A percentile compares a stretch with the other conserved stretches of the same genome.
Conservation (phyloP, 2,113 vertebrate species). For the Isurus oxyrinchus region DNA sequence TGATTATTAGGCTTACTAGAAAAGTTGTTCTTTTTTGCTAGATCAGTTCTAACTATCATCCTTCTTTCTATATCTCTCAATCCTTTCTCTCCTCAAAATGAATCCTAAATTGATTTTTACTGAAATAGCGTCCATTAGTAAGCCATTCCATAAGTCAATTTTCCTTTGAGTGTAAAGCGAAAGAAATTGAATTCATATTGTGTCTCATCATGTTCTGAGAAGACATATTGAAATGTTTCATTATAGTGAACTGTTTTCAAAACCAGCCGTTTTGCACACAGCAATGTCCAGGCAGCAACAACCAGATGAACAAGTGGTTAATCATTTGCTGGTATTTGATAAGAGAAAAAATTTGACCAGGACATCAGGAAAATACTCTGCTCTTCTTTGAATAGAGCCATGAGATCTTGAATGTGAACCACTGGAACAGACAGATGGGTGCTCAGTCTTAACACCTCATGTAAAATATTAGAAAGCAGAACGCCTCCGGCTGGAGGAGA, state of each 20-base stretch:
- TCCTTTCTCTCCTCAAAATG: not conserved
- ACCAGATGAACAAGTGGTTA: not conserved
- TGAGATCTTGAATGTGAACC: not conserved
- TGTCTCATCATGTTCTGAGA: not conserved
- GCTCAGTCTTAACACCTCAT: not conserved
- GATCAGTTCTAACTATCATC: not conserved
- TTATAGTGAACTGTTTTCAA: not conserved
- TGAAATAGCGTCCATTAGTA: not conserved
- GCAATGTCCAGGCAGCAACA: not conserved
- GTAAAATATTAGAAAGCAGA: not conserved
- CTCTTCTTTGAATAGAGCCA: not conserved
- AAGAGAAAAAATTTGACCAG: not conserved
- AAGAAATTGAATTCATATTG: not conserved
- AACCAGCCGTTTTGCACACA: not conserved
- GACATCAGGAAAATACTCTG: not conserved
- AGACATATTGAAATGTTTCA: not conserved
- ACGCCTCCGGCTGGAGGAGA: not conserved
- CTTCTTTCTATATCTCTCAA: not conserved
- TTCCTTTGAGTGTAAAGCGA: not conserved
- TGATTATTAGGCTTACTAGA: not conserved
- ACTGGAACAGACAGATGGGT: not conserved
- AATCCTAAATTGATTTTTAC: constrained; percentile 14
- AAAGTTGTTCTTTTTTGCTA: not conserved
- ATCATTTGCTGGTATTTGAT: not conserved
- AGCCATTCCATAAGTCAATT: not conserved